Percentiles rank a stretch among this genome's conserved stretches.
These are phyloP conservation scores for Thyatira batis DNA, from an alignment of 2,888 invertebrate genomes.

Conservation along the genomic window DNA sequence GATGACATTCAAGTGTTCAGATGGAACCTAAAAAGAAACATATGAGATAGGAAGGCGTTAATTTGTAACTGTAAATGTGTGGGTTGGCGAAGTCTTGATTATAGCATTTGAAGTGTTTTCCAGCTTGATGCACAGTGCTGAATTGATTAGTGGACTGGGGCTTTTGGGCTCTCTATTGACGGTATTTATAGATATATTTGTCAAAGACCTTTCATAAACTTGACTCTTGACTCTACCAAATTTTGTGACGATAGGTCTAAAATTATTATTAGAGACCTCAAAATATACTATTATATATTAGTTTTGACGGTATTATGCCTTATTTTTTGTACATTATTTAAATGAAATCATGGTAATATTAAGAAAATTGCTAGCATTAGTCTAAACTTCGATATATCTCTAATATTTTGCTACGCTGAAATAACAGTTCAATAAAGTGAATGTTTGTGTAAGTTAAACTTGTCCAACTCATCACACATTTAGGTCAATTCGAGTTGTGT, in stretches of 20 bases:
- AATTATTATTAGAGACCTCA: too few relatives aligned
- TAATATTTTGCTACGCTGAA: background rate
- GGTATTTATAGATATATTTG: too few relatives aligned
- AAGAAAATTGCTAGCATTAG: too few relatives aligned
- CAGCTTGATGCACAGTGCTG: constrained; percentile 18
- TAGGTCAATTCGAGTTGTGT: background rate
- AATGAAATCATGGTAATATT: too few relatives aligned
- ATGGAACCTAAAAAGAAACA: constrained; percentile 49
- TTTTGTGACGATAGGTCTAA: too few relatives aligned
- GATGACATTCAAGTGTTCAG: constrained; percentile 45
- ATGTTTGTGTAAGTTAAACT: background rate
- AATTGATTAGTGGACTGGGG: constrained; percentile 10
- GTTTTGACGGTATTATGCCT: too few relatives aligned
- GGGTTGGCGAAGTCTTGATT: constrained; percentile 26
- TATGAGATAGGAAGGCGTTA: constrained; percentile 47
- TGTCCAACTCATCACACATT: background rate
- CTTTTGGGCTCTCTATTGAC: too few relatives aligned
- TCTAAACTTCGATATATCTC: background rate
- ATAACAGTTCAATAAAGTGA: background rate
- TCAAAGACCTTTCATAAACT: too few relatives aligned
- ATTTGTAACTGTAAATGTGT: constrained; percentile 43
- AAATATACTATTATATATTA: too few relatives aligned
- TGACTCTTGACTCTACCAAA: too few relatives aligned
- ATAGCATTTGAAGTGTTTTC: constrained; percentile 11
- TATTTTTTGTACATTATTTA: too few relatives aligned